Percentiles rank a stretch among this genome's conserved stretches.
Evolutionary conservation across 2,113 vertebrate species (phyloP).

Genomic region (Sphyrna mokarran): DNA sequence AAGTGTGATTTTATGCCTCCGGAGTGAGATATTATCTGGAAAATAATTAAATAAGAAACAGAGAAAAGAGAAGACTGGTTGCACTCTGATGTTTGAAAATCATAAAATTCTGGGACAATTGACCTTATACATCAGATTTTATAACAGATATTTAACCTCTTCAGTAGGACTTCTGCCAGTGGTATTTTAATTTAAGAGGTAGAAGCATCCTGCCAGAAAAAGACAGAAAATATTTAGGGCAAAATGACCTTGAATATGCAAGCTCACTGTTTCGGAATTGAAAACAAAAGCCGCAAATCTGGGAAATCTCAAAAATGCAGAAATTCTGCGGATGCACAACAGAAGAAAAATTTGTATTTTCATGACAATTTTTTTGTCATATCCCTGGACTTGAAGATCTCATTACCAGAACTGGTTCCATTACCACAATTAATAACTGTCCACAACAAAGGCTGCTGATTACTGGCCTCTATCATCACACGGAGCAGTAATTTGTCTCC

Average conservation of each 20-base stretch:
- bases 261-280: background rate
- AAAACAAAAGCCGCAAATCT: background rate
- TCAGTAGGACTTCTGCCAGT: background rate
- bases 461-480: background rate
- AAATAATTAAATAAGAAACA: slow-evolving; percentile 4
- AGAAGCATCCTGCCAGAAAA: background rate
- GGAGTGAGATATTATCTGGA: slow-evolving; percentile 6
- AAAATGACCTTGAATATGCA: background rate
- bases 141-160: background rate
- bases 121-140: background rate
- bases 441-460: background rate
- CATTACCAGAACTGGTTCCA: background rate
- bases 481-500: background rate
- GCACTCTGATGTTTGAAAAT: background rate
- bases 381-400: background rate
- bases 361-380: background rate
- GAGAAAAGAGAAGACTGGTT: background rate
- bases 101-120: background rate
- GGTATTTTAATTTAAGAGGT: background rate
- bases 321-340: background rate
- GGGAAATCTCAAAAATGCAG: background rate
- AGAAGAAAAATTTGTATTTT: background rate
- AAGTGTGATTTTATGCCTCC: background rate
- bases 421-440: background rate
- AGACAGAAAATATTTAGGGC: background rate